Evolutionary conservation across 2,888 invertebrate species (phyloP).

Genomic region (Scaptomyza polygonia): DNA sequence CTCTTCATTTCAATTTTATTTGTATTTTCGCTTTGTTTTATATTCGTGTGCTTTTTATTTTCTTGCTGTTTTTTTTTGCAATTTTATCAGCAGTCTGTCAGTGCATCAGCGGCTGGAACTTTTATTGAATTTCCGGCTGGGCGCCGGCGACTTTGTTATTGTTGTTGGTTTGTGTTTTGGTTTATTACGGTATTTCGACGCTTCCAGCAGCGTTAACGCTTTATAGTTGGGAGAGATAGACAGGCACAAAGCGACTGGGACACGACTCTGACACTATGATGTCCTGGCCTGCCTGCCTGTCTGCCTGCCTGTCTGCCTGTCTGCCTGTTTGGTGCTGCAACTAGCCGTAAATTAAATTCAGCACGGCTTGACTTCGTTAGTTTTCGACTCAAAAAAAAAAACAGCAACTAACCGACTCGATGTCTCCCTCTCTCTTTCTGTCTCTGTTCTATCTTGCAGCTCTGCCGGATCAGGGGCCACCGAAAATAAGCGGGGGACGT

Average conservation of each 20-base stretch:
- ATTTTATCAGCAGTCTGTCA: conserved; percentile 68
- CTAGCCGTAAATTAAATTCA: conserved; percentile 74
- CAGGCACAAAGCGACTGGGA: neutral
- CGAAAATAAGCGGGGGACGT: conserved; percentile 86
- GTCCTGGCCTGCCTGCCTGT: conserved; percentile 3
- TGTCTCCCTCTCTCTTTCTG: conserved; percentile 14
- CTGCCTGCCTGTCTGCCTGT: conserved; percentile 10
- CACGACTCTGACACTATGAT: neutral
- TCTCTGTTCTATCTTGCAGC: conserved; percentile 82
- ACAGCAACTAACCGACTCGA: conserved; percentile 39
- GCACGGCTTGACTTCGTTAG: conserved; percentile 51
- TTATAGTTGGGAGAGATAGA: neutral
- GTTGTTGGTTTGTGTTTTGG: conserved; percentile 43
- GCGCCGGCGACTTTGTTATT: conserved; percentile 50
- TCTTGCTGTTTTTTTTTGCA: conserved; percentile 27
- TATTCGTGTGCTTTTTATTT: too few relatives aligned
- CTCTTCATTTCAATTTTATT: conserved; percentile 43
- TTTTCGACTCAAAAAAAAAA: conserved; percentile 16
- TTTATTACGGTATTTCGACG: conserved; percentile 63
- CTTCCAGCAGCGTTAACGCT: conserved; percentile 23
- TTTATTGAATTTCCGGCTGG: conserved; percentile 78
- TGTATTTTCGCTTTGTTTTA: conserved; percentile 13
- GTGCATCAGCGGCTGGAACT: conserved; percentile 77
- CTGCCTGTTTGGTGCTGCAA: conserved; percentile 26
- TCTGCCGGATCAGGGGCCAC: conserved; percentile 87